Percentiles rank a stretch among this genome's conserved stretches.
These are phyloP conservation scores for Calosoma granatense DNA, from an alignment of 1,140 invertebrate genomes.

Conservation along the genomic window DNA sequence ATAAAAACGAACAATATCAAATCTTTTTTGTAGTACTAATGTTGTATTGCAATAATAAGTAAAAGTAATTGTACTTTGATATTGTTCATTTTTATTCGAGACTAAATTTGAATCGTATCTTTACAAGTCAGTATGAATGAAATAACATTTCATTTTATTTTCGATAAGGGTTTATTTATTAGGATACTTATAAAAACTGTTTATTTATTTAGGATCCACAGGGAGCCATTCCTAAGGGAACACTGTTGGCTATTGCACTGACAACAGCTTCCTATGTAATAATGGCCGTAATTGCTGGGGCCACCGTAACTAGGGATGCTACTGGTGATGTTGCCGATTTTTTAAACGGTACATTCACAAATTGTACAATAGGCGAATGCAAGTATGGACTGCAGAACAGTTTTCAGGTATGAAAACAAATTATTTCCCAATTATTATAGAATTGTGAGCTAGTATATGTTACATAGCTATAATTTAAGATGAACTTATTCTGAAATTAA, in stretches of 20 bases:
- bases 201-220: constrained; percentile 68
- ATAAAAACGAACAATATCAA: too few relatives aligned
- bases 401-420: constrained; percentile 69
- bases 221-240: constrained; percentile 83
- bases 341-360: constrained; percentile 36
- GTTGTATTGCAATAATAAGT: too few relatives aligned
- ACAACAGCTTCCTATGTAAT: constrained; percentile 75
- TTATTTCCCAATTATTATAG: constrained; percentile 12
- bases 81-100: too few relatives aligned
- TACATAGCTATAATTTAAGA: constrained; percentile 4
- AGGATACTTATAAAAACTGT: neutral
- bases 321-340: constrained; percentile 52
- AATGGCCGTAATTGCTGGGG: constrained; percentile 71
- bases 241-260: constrained; percentile 74
- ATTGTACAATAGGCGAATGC: constrained; percentile 43
- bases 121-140: too few relatives aligned
- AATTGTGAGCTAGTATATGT: neutral
- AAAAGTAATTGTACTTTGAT: too few relatives aligned
- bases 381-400: constrained; percentile 72
- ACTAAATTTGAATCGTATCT: too few relatives aligned
- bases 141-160: too few relatives aligned
- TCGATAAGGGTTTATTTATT: too few relatives aligned
- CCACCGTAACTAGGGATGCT: constrained; percentile 62
- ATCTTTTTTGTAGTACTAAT: too few relatives aligned
- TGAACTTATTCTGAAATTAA: neutral